Percentiles rank a stretch among this genome's conserved stretches.
Evolutionary conservation across 1,140 invertebrate species (phyloP).

Genomic region (Fragariocoptes setiger): DNA sequence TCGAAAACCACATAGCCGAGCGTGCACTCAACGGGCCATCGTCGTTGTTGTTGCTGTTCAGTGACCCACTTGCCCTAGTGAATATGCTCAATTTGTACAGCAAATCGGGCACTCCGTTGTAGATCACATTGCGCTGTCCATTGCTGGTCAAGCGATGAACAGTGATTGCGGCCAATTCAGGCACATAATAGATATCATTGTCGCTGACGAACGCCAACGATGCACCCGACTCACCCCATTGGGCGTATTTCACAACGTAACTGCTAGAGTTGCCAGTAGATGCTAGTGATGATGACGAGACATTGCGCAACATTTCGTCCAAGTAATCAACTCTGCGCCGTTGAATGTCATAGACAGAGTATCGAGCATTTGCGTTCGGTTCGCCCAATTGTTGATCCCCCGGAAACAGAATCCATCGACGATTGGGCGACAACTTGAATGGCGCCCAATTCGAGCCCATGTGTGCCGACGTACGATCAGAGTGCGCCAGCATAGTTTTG

Average conservation of each 20-base stretch:
- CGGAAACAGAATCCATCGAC: slow-evolving; percentile 1
- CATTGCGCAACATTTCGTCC: not conserved
- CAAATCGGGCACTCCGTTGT: slow-evolving; percentile 72
- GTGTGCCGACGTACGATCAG: not conserved
- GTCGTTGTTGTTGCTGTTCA: not conserved
- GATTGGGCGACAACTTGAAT: slow-evolving; percentile 2
- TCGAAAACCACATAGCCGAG: not conserved
- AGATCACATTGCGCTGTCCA: slow-evolving; percentile 37
- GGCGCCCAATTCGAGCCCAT: too few relatives aligned
- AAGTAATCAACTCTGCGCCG: not conserved
- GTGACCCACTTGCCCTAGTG: too few relatives aligned
- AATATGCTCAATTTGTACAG: slow-evolving; percentile 34
- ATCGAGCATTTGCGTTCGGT: not conserved
- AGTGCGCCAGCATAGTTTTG: slow-evolving; percentile 1
- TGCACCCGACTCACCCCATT: not conserved
- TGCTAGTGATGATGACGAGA: too few relatives aligned
- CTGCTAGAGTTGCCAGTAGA: too few relatives aligned
- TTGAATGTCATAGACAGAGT: not conserved
- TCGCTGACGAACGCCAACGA: slow-evolving; percentile 31
- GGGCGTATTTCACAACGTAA: not conserved
- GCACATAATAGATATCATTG: slow-evolving; percentile 58
- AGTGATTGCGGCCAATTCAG: slow-evolving; percentile 24
- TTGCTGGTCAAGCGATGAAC: slow-evolving; percentile 38
- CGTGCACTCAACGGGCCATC: too few relatives aligned
- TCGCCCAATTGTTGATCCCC: not conserved